These are phyloP conservation scores for Xyliphius kryptos DNA, from an alignment of 2,113 vertebrate species.

Conservation along the genomic window DNA sequence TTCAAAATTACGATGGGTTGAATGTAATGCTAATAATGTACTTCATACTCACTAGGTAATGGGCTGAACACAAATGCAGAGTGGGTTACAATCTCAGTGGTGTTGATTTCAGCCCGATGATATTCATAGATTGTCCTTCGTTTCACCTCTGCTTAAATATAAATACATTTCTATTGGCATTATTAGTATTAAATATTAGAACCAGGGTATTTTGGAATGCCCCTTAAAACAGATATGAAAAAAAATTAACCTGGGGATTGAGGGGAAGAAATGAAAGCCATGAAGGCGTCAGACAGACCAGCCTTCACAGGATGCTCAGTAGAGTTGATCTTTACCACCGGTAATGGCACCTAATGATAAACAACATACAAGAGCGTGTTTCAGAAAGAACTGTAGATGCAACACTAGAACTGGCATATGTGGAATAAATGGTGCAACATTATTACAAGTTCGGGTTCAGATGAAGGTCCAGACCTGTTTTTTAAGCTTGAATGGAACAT, in stretches of 20 bases:
- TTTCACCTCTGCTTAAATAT: conserved; percentile 61
- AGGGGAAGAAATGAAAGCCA: conserved; percentile 64
- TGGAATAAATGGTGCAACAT: too few relatives aligned
- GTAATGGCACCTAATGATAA: conserved; percentile 74
- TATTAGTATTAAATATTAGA: background rate
- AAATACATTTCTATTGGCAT: conserved; percentile 4
- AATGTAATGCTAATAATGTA: too few relatives aligned
- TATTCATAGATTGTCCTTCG: conserved; percentile 87
- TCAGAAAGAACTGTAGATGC: conserved; percentile 1
- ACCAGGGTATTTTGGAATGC: too few relatives aligned
- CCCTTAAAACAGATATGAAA: background rate
- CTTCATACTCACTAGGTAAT: conserved; percentile 79
- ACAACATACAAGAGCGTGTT: conserved; percentile 16
- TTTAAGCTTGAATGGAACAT: too few relatives aligned
- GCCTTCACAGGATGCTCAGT: conserved; percentile 88
- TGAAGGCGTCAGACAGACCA: conserved; percentile 93
- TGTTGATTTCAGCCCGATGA: conserved; percentile 83
- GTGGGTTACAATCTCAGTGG: conserved; percentile 65
- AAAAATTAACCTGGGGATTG: conserved; percentile 68
- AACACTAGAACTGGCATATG: too few relatives aligned
- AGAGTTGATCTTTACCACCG: conserved; percentile 75
- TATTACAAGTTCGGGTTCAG: too few relatives aligned
- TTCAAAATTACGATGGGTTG: too few relatives aligned
- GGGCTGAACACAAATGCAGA: conserved; percentile 84
- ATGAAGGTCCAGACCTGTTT: too few relatives aligned